A percentile compares a stretch with the other conserved stretches of the same genome.
phyloP scores from a whole-genome alignment of 2,113 vertebrate species.

The Crotalus horridus region DNA sequence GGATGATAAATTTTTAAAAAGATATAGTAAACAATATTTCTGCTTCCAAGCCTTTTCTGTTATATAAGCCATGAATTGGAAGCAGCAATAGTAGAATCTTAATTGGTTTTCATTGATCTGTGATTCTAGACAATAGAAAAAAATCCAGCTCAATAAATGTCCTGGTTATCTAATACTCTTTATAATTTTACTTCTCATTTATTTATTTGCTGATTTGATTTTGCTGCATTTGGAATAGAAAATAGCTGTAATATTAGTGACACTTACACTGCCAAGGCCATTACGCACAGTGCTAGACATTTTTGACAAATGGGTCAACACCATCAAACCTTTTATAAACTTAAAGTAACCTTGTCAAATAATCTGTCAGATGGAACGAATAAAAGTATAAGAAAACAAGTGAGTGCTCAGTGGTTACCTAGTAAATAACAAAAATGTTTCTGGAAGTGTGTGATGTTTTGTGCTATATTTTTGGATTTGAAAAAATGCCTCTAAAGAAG shows the following conservation, averaged over 20 bases:
- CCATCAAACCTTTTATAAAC: conserved; percentile 77
- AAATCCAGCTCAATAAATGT: background rate
- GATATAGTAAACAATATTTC: background rate
- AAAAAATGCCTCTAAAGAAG: conserved; percentile 37
- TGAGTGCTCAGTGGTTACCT: conserved; percentile 54
- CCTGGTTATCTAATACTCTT: conserved; percentile 5
- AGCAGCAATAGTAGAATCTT: fast-evolving
- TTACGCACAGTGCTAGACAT: conserved; percentile 60
- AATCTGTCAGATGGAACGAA: conserved; percentile 71
- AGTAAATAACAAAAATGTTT: conserved; percentile 61
- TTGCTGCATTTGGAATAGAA: background rate
- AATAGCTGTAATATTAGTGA: conserved; percentile 41
- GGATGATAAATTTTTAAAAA: background rate
- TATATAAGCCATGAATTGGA: background rate
- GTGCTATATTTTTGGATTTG: conserved; percentile 46
- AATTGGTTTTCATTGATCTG: conserved; percentile 1
- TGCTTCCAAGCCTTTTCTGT: conserved; percentile 3
- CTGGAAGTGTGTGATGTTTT: conserved; percentile 39
- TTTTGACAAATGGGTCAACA: conserved; percentile 74
- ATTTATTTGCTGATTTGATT: background rate
- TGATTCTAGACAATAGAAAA: background rate
- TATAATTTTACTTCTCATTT: conserved; percentile 21
- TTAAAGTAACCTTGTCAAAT: conserved; percentile 72
- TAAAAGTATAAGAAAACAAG: conserved; percentile 70
- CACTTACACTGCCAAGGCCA: conserved; percentile 54